These are phyloP conservation scores for Rattus rattus DNA, from an alignment of 2,113 vertebrate species.

Conservation along the genomic window DNA sequence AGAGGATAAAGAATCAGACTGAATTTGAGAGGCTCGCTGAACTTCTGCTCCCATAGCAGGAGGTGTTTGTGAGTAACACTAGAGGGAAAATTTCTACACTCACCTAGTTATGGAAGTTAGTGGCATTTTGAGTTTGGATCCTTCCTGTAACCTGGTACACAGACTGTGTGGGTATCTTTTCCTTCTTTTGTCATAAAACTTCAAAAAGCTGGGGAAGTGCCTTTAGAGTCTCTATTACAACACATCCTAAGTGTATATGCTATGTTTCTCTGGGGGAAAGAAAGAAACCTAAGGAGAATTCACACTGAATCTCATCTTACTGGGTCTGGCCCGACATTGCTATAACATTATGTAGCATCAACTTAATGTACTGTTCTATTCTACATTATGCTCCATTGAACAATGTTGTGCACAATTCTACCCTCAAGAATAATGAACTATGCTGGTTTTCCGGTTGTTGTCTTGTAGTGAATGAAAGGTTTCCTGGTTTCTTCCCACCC, in stretches of 20 bases:
- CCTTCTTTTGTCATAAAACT: conserved; percentile 32
- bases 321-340: background rate
- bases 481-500: too few species aligned
- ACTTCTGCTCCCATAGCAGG: conserved; percentile 66
- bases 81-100: conserved; percentile 35
- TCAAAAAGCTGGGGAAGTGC: conserved; percentile 39
- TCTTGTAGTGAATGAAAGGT: background rate
- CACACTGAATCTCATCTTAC: background rate
- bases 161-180: background rate
- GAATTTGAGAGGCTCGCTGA: conserved; percentile 71
- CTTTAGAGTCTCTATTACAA: background rate
- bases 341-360: background rate
- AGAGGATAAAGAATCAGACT: conserved; percentile 64
- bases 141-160: conserved; percentile 15
- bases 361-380: too few species aligned
- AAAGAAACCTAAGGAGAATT: background rate
- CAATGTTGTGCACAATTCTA: background rate
- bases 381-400: too few species aligned
- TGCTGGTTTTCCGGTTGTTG: background rate
- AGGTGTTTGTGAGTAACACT: conserved; percentile 59
- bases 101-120: conserved; percentile 49
- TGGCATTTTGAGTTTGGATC: background rate
- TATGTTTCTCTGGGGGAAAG: background rate
- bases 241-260: background rate
- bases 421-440: background rate